Conservation (phyloP, 2,113 vertebrate genomes). For the Tenrec ecaudatus region DNA sequence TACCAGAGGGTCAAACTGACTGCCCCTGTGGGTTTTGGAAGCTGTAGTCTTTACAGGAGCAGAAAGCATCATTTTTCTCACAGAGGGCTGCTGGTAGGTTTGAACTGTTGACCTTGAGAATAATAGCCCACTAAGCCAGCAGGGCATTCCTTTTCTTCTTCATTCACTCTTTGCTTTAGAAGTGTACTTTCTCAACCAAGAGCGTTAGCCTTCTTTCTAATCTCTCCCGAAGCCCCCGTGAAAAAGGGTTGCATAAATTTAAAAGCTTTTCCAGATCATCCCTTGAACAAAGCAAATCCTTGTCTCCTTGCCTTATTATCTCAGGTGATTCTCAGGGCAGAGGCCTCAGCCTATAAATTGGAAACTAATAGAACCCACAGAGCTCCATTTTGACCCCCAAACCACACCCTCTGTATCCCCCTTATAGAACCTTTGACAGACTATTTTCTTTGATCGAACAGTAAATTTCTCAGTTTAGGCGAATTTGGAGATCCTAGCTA, state of each 20-base stretch:
- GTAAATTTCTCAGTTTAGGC: conserved; percentile 6
- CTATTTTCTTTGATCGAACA: background rate
- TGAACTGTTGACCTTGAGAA: too few species aligned
- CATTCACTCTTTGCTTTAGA: conserved; percentile 39
- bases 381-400: background rate
- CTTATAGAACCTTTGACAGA: background rate
- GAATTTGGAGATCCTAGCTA: background rate
- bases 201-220: background rate
- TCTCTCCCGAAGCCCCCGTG: background rate
- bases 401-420: background rate
- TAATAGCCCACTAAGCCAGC: too few species aligned
- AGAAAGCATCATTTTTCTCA: too few species aligned
- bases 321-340: conserved; percentile 1
- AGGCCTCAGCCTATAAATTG: background rate
- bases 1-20: too few species aligned
- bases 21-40: too few species aligned
- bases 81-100: too few species aligned
- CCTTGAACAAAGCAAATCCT: background rate
- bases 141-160: background rate
- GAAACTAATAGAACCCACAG: background rate
- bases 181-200: conserved; percentile 58
- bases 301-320: conserved; percentile 21
- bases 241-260: conserved; percentile 2
- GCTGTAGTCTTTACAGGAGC: too few species aligned
- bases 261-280: conserved; percentile 29